These are phyloP conservation scores for Patiria miniata DNA, from an alignment of 35 echinoderm and acorn worm species.

Conservation along the genomic window DNA sequence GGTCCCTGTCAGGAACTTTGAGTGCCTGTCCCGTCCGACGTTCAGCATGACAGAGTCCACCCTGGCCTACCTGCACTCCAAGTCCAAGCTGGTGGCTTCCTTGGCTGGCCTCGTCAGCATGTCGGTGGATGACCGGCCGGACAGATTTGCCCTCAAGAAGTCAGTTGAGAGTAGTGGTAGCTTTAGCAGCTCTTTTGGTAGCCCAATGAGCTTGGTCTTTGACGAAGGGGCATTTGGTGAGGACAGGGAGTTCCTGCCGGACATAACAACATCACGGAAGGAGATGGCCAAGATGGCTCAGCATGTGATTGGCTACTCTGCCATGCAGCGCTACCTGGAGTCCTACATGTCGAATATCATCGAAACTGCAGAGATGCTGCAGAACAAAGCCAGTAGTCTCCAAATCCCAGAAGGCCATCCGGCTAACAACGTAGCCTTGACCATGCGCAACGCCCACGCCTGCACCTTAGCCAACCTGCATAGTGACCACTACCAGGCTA, in stretches of 20 bases:
- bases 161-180: constrained; percentile 31
- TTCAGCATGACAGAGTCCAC: constrained; percentile 90
- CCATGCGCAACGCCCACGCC: constrained; percentile 50
- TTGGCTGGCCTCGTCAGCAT: constrained; percentile 68
- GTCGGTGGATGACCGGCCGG: constrained; percentile 49
- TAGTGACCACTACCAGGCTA: constrained; percentile 32
- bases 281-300: constrained; percentile 58
- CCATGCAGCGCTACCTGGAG: constrained; percentile 74
- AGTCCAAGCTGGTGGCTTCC: constrained; percentile 79
- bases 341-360: constrained; percentile 54
- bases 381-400: background rate
- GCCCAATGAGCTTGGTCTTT: constrained; percentile 46
- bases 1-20: constrained; percentile 1
- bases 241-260: constrained; percentile 41
- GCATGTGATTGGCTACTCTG: constrained; percentile 55
- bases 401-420: background rate
- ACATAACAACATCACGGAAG: background rate
- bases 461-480: constrained; percentile 69
- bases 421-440: background rate
- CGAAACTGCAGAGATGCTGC: constrained; percentile 19
- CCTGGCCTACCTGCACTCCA: constrained; percentile 75
- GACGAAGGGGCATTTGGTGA: constrained; percentile 68
- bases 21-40: constrained; percentile 18
- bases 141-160: constrained; percentile 31
- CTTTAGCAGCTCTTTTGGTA: constrained; percentile 30